phyloP scores from a whole-genome alignment of 2,113 vertebrate genomes.

The Grammomys dolichurus region DNA sequence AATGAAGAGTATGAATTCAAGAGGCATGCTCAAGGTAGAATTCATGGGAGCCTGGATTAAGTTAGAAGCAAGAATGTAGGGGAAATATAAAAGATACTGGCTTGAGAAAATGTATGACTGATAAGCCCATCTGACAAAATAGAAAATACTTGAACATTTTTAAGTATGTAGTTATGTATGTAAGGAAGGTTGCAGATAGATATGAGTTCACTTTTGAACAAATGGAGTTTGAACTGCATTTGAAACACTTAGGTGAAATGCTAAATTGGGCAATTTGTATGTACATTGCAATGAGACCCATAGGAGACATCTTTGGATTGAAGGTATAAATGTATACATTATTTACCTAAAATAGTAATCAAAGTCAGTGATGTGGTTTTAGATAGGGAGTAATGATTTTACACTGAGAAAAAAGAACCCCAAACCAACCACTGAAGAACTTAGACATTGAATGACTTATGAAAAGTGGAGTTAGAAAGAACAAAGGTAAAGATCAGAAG shows the following conservation, averaged over 20 bases:
- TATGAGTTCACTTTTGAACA: slow-evolving; percentile 27
- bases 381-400: background rate
- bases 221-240: slow-evolving; percentile 21
- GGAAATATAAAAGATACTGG: slow-evolving; percentile 17
- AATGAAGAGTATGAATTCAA: background rate
- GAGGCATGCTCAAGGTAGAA: background rate
- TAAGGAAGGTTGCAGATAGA: background rate
- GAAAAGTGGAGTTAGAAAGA: slow-evolving; percentile 11
- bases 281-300: background rate
- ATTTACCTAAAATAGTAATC: slow-evolving; percentile 29
- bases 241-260: background rate
- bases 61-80: background rate
- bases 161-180: slow-evolving; percentile 1
- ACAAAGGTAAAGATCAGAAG: slow-evolving; percentile 15
- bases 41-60: slow-evolving; percentile 18
- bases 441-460: slow-evolving; percentile 15
- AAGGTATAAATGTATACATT: slow-evolving; percentile 39
- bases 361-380: slow-evolving; percentile 41
- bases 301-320: background rate
- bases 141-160: slow-evolving; percentile 40
- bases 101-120: slow-evolving; percentile 53
- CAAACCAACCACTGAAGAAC: background rate
- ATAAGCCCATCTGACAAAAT: background rate
- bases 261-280: background rate
- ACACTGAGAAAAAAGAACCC: background rate